Conservation (phyloP, 2,888 invertebrate genomes). For the Bombyx huttoni region DNA sequence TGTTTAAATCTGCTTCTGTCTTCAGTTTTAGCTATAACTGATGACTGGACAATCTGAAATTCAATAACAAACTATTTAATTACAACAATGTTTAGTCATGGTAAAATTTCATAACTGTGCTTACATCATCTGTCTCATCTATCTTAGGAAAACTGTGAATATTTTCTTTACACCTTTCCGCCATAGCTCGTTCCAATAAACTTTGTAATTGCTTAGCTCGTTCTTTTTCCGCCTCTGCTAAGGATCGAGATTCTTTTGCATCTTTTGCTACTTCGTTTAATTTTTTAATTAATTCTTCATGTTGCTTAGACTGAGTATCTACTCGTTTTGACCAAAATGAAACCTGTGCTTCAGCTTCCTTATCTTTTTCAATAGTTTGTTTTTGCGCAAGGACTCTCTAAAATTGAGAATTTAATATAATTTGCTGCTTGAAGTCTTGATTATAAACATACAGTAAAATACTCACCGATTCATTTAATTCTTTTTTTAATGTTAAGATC, state of each 20-base stretch:
- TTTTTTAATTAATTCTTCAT: slow-evolving; percentile 45
- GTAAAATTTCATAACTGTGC: too few species aligned
- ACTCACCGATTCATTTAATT: slow-evolving; percentile 51
- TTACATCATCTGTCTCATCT: neutral
- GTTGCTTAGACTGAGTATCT: slow-evolving; percentile 48
- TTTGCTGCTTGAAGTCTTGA: too few species aligned
- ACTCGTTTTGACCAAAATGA: slow-evolving; percentile 41
- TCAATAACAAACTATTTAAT: neutral
- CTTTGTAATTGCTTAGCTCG: slow-evolving; percentile 35
- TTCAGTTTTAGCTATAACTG: neutral
- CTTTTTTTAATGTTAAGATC: slow-evolving; percentile 57
- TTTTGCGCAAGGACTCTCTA: slow-evolving; percentile 32
- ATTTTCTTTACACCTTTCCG: slow-evolving; percentile 12
- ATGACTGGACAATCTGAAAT: neutral
- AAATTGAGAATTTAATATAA: slow-evolving; percentile 9
- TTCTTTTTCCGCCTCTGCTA: slow-evolving; percentile 39
- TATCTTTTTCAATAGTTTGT: slow-evolving; percentile 31
- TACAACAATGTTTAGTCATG: neutral
- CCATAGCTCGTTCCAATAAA: slow-evolving; percentile 32
- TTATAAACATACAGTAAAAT: too few species aligned
- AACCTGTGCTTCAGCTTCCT: slow-evolving; percentile 43
- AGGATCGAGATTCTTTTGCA: slow-evolving; percentile 38
- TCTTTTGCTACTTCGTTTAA: slow-evolving; percentile 44
- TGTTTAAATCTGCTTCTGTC: neutral
- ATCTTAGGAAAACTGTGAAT: slow-evolving; percentile 6